A percentile compares a stretch with the other conserved stretches of the same genome.
These are phyloP conservation scores for Acanthisitta chloris DNA, from an alignment of 2,113 vertebrate genomes.

Conservation along the genomic window DNA sequence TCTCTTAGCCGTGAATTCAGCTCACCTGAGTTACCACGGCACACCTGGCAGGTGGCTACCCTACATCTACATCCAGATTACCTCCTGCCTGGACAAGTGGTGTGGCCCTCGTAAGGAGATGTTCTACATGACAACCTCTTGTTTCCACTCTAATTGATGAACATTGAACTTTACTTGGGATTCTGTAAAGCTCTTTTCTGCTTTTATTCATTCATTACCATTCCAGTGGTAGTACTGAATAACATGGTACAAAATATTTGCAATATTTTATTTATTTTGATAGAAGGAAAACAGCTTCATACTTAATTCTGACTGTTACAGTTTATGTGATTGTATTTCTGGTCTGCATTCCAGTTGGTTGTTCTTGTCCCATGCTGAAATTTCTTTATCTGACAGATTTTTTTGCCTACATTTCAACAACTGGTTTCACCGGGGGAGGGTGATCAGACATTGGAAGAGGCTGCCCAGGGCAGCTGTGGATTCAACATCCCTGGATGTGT, in stretches of 20 bases:
- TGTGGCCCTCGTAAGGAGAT: not conserved
- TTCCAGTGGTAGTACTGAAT: constrained; percentile 46
- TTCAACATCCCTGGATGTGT: not conserved
- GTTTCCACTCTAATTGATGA: not conserved
- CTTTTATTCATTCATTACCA: not conserved
- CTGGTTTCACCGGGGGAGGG: not conserved
- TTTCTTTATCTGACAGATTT: not conserved
- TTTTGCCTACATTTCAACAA: not conserved
- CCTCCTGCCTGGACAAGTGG: not conserved
- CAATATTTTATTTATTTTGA: constrained; percentile 32
- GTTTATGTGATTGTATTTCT: constrained; percentile 11
- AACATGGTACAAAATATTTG: constrained; percentile 49
- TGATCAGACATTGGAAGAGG: not conserved
- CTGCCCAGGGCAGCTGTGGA: not conserved
- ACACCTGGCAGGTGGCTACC: not conserved
- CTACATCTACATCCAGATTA: not conserved
- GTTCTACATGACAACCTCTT: not conserved
- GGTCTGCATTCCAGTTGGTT: constrained; percentile 7
- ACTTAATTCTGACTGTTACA: not conserved
- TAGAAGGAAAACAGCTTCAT: not conserved
- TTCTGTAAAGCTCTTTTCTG: not conserved
- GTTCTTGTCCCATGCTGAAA: not conserved
- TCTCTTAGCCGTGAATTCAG: not conserved
- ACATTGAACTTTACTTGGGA: not conserved
- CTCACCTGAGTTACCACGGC: not conserved